Evolutionary conservation across 2,888 invertebrate species (phyloP).

Genomic region (Clostera curtula): DNA sequence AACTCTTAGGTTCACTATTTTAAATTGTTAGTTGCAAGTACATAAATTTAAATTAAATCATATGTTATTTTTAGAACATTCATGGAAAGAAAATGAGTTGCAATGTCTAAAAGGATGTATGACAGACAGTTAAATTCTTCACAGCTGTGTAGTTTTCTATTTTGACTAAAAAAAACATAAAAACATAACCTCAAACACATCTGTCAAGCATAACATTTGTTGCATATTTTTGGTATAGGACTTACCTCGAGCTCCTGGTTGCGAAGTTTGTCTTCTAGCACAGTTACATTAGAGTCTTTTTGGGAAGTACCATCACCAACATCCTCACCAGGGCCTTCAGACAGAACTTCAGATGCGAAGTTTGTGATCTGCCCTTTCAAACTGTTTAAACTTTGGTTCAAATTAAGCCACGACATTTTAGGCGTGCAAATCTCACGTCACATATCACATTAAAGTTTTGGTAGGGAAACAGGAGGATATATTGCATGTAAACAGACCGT

Average conservation of each 20-base stretch:
- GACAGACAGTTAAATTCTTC: too few species aligned
- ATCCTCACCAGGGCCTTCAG: slow-evolving; percentile 79
- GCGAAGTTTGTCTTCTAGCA: slow-evolving; percentile 72
- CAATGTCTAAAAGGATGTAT: too few species aligned
- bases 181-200: slow-evolving; percentile 60
- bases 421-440: slow-evolving; percentile 23
- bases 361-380: slow-evolving; percentile 91
- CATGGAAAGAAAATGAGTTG: too few species aligned
- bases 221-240: slow-evolving; percentile 21
- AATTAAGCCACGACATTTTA: slow-evolving; percentile 81
- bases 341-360: slow-evolving; percentile 91
- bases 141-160: slow-evolving; percentile 1
- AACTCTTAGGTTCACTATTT: slow-evolving; percentile 4
- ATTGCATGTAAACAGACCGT: slow-evolving; percentile 54
- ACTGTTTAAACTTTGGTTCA: slow-evolving; percentile 78
- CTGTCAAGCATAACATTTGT: slow-evolving; percentile 37
- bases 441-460: slow-evolving; percentile 45
- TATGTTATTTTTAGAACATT: too few species aligned
- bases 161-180: slow-evolving; percentile 39
- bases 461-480: slow-evolving; percentile 29
- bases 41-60: background rate
- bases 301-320: slow-evolving; percentile 28
- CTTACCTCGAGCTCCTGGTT: slow-evolving; percentile 78
- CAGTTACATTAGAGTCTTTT: slow-evolving; percentile 45
- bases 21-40: background rate